Conservation (phyloP, 2,113 vertebrate genomes). For the Maylandia zebra region DNA sequence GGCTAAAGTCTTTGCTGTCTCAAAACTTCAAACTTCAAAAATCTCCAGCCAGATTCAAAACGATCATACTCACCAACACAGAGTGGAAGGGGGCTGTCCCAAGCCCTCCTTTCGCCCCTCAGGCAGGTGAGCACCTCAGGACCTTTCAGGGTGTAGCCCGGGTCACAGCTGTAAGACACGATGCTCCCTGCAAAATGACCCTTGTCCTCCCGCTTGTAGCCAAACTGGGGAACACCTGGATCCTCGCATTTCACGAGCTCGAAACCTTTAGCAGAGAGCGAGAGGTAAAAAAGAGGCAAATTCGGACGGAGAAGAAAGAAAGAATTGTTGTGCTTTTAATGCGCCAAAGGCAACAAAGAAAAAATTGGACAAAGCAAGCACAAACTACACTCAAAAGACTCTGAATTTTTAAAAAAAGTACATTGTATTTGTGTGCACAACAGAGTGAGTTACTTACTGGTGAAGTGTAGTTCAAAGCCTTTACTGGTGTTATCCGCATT, state of each 20-base stretch:
- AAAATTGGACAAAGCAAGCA: neutral
- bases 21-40: neutral
- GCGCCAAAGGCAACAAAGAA: neutral
- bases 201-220: constrained; percentile 89
- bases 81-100: constrained; percentile 87
- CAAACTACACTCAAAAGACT: neutral
- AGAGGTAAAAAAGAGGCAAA: neutral
- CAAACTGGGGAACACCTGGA: constrained; percentile 88
- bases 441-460: constrained; percentile 80
- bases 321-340: neutral
- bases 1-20: neutral
- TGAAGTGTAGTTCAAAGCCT: constrained; percentile 93
- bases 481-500: constrained; percentile 87
- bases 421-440: neutral
- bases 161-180: constrained; percentile 88
- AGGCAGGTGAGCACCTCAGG: constrained; percentile 81
- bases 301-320: neutral
- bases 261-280: constrained; percentile 73
- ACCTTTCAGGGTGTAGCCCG: constrained; percentile 86
- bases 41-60: neutral
- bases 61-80: constrained; percentile 82
- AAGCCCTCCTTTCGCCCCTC: constrained; percentile 88
- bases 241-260: constrained; percentile 95
- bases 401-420: neutral
- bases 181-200: constrained; percentile 96